phyloP scores from a whole-genome alignment of 2,113 vertebrate species.

The Zingel zingel region DNA sequence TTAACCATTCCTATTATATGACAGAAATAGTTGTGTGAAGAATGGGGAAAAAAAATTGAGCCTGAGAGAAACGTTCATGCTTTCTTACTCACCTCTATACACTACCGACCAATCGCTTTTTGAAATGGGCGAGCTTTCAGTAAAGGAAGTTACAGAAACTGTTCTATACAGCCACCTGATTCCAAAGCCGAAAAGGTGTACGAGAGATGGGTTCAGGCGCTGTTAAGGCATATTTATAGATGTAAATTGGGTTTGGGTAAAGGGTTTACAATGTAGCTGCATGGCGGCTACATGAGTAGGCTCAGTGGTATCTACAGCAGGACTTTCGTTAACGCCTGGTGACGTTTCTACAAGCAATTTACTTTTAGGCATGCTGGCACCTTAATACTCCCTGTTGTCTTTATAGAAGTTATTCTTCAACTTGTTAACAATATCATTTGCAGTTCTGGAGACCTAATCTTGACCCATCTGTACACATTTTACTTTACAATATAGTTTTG shows the following conservation, averaged over 20 bases:
- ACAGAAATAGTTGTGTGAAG: background rate
- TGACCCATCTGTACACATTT: background rate
- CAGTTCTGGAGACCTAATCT: background rate
- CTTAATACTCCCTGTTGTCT: background rate
- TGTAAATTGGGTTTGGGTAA: background rate
- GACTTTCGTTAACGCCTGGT: background rate
- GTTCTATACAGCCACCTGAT: too few relatives aligned
- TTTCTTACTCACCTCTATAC: background rate
- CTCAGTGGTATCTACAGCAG: background rate
- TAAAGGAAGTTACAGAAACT: too few relatives aligned
- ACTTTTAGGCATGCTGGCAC: background rate
- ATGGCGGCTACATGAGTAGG: background rate
- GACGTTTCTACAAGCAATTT: background rate
- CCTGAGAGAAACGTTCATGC: background rate
- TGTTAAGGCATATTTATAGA: background rate
- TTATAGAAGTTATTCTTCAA: background rate
- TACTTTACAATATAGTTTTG: background rate
- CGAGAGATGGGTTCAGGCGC: background rate
- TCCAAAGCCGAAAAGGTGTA: background rate
- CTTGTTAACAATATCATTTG: background rate
- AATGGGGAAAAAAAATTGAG: background rate
- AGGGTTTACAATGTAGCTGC: background rate
- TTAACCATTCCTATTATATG: background rate
- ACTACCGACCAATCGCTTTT: too few relatives aligned
- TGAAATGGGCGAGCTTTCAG: too few relatives aligned